Base-by-base conservation (phyloP, 2,888 invertebrate species). In the Bembecia ichneumoniformis region DNA sequence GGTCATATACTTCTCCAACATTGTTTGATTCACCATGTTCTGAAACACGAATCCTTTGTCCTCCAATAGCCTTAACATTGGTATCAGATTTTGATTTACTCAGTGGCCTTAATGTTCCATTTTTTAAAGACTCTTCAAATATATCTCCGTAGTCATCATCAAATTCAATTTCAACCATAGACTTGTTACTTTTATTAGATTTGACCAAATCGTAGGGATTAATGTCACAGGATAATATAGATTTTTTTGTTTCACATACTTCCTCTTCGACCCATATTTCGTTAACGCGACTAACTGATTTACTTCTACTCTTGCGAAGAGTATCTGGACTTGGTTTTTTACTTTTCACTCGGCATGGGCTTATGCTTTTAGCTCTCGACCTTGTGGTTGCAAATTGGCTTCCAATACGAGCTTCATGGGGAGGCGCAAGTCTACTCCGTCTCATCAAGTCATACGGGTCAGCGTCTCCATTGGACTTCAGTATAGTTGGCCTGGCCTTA, bases 381-480 rank as follows among this genome's bases (percentile, higher is more conserved):
- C 88, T 69, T 20, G 81, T 77, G 9, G 84, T 79, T 20, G 84
- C 77, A 67, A 88, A 88, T 52, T 88, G 87, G 68, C 87, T 89
- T 52, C 84, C 88, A 52, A 84, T 81, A 51, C 80, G 87, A 81
- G 83, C 71, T 84, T 84, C 88, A 77, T 75, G 78, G 58, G 93
- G 92, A 47, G 93, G 92, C 35, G 90, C 84, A 51, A 95, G 74
- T 52, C 95, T 89, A 58, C 91, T 93, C 57, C 94, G 89, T 64
- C 95, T 89, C 93, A 95, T 93, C 58, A 94, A 88, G 75, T 95
- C 94, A 76, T 95, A 95, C 0, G 95, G 95, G 77, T 95, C 93
- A 14, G 83, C 63, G 17, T 88, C 81, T 51, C 82, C 82, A 74
- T 87, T 89, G 43, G 90, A 74, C 55, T 92, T 91, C 49, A 93